Conservation (phyloP, 2,797 vertebrate genomes). For the Gambusia yucatana region DNA sequence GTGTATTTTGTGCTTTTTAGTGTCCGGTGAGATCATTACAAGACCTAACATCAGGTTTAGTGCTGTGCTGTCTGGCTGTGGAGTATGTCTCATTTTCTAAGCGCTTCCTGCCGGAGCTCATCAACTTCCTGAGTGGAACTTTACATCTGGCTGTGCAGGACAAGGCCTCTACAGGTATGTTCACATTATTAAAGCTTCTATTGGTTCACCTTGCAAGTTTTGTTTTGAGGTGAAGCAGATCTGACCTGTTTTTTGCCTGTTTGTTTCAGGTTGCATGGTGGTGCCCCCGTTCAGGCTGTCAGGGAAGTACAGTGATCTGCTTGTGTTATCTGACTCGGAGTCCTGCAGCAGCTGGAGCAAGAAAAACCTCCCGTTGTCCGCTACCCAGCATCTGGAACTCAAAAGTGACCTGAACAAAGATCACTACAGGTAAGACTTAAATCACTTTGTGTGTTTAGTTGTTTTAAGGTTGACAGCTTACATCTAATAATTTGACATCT, state of each 20-base stretch:
- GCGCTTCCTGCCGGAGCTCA: constrained; percentile 91
- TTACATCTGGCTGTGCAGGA: constrained; percentile 85
- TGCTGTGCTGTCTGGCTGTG: constrained; percentile 88
- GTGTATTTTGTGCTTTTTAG: constrained; percentile 66
- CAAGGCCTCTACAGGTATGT: constrained; percentile 63
- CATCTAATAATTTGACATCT: background rate
- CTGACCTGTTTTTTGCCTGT: background rate
- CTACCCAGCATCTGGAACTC: constrained; percentile 63
- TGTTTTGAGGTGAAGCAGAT: background rate
- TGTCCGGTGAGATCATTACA: constrained; percentile 85
- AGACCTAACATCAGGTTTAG: constrained; percentile 86
- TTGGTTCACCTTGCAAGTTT: background rate
- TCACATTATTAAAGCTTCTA: background rate
- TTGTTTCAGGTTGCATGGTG: constrained; percentile 80
- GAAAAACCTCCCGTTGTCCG: constrained; percentile 76
- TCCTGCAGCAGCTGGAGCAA: constrained; percentile 84
- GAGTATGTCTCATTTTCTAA: constrained; percentile 90
- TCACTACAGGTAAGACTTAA: constrained; percentile 83
- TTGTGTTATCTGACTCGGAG: constrained; percentile 77
- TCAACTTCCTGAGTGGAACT: constrained; percentile 89
- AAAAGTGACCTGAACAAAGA: constrained; percentile 76
- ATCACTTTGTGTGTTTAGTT: background rate
- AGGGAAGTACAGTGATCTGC: constrained; percentile 84
- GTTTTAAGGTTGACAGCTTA: background rate
- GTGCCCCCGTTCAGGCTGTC: constrained; percentile 86